Percentiles rank a stretch among this genome's conserved stretches.
phyloP scores from a whole-genome alignment of 2,797 vertebrate species.

The Atherinosoma microstoma region DNA sequence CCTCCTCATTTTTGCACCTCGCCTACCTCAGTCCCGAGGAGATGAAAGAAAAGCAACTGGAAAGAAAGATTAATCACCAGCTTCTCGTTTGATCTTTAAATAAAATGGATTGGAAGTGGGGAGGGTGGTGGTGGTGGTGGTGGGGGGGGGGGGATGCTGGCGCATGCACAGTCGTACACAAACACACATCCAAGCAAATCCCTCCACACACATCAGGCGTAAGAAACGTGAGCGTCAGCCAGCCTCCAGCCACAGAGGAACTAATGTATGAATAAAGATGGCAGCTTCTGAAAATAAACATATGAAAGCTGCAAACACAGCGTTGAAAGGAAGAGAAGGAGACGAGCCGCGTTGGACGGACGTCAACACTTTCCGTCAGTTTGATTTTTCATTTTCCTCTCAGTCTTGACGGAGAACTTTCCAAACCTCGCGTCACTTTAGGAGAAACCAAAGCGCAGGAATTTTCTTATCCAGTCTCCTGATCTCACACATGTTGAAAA shows the following conservation, averaged over 20 bases:
- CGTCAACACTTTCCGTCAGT: constrained; percentile 39
- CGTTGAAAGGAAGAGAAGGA: constrained; percentile 47
- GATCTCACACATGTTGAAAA: constrained; percentile 53
- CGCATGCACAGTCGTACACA: constrained; percentile 47
- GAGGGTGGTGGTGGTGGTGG: background rate
- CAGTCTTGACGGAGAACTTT: constrained; percentile 44
- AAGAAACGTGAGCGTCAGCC: constrained; percentile 66
- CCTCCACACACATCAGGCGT: constrained; percentile 39
- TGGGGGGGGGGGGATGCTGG: constrained; percentile 36
- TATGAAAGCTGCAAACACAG: constrained; percentile 66
- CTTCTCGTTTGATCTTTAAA: constrained; percentile 86
- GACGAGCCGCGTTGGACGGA: constrained; percentile 30
- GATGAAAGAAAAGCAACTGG: constrained; percentile 80
- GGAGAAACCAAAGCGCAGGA: constrained; percentile 25
- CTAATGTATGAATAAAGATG: constrained; percentile 81
- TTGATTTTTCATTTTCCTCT: constrained; percentile 34
- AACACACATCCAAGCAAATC: constrained; percentile 26
- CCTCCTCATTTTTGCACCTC: constrained; percentile 57
- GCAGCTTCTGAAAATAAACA: constrained; percentile 81
- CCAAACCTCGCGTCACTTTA: constrained; percentile 2
- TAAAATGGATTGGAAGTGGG: constrained; percentile 83
- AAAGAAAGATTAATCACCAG: constrained; percentile 84
- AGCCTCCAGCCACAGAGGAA: constrained; percentile 76
- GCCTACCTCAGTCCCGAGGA: constrained; percentile 66
- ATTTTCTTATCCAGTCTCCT: constrained; percentile 42